phyloP scores from a whole-genome alignment of 2,888 invertebrate species.

The Tenthredo notha region DNA sequence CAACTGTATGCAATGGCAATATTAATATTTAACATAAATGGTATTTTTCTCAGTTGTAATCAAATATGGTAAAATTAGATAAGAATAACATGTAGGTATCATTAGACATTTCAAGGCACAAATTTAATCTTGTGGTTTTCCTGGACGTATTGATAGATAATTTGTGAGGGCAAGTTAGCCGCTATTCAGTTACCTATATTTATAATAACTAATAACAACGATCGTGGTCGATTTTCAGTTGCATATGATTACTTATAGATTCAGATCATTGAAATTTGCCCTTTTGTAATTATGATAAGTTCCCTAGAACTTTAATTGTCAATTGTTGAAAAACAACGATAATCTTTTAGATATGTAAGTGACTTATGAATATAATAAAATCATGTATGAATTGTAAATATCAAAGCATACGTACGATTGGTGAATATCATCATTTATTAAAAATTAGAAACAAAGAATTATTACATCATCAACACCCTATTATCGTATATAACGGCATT shows the following conservation, averaged over 20 bases:
- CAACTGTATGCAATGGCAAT: not conserved
- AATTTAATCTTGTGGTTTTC: conserved; percentile 15
- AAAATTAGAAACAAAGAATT: conserved; percentile 69
- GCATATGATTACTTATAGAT: not conserved
- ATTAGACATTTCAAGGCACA: not conserved
- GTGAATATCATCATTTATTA: conserved; percentile 70
- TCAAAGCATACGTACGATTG: conserved; percentile 63
- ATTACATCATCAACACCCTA: conserved; percentile 68
- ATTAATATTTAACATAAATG: not conserved
- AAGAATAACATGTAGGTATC: not conserved
- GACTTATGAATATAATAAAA: conserved; percentile 14
- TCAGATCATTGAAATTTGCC: not conserved
- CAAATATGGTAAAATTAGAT: not conserved
- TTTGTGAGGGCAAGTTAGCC: not conserved
- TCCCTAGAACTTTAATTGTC: not conserved
- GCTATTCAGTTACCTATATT: not conserved
- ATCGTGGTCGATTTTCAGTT: not conserved
- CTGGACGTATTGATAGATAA: not conserved
- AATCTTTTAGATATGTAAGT: not conserved
- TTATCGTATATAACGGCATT: conserved; percentile 67
- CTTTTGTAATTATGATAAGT: not conserved
- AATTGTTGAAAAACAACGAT: not conserved
- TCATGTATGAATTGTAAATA: conserved; percentile 59
- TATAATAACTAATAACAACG: not conserved
- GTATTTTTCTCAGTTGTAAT: not conserved